These are phyloP conservation scores for Ambastaia sidthimunki DNA, from an alignment of 2,797 vertebrate species.

Conservation along the genomic window DNA sequence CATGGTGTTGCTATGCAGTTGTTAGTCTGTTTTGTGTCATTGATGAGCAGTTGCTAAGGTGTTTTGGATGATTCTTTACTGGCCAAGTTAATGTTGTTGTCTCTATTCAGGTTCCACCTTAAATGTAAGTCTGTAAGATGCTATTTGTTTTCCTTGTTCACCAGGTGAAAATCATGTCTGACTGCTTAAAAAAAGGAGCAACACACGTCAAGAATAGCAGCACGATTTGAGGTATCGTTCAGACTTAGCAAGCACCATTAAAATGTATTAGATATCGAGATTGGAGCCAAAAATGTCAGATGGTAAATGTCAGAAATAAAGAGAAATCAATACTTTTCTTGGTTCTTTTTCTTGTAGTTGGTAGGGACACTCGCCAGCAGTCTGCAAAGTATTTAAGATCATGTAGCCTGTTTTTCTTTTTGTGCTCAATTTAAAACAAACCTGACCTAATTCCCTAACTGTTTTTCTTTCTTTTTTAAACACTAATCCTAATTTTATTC, in stretches of 20 bases:
- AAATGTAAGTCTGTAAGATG: neutral
- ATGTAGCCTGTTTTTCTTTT: constrained; percentile 43
- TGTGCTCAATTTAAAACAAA: neutral
- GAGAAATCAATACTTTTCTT: neutral
- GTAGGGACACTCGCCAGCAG: neutral
- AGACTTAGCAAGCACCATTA: neutral
- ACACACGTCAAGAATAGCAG: neutral
- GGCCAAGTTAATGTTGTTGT: neutral
- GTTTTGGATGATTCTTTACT: neutral
- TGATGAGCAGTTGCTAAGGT: neutral
- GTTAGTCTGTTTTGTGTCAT: no score
- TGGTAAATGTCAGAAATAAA: constrained; percentile 9
- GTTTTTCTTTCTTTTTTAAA: constrained; percentile 24
- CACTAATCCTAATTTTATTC: constrained; percentile 50
- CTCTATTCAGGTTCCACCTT: neutral
- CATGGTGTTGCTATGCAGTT: neutral
- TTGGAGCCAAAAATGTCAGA: neutral
- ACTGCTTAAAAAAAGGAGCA: neutral
- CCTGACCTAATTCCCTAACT: constrained; percentile 46
- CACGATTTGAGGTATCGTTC: neutral
- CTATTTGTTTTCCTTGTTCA: neutral
- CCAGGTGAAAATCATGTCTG: no score
- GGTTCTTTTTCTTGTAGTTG: neutral
- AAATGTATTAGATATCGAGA: neutral
- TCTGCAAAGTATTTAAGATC: constrained; percentile 5